Base-by-base conservation (phyloP, 2,113 vertebrate species). In the Aldabrachelys gigantea region DNA sequence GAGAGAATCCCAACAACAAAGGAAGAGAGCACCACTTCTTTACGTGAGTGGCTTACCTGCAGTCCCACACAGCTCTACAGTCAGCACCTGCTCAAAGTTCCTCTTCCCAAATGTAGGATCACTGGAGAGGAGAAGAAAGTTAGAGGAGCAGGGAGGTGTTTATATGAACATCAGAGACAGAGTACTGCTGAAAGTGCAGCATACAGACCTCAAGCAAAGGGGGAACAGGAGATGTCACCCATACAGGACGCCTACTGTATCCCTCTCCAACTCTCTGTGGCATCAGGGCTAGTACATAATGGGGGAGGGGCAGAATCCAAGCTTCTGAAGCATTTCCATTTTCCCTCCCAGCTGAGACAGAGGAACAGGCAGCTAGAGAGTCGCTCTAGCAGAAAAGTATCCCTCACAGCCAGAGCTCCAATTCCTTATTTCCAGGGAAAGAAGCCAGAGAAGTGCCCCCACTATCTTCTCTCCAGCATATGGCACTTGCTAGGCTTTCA, bases 21-120 rank as follows among this genome's bases (percentile, higher is more conserved):
- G 11, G 38, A 50, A 56, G 49, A 3, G 57, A 50, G 31, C n/a
- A 84, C 31, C 21, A 44, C 6, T 22, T 4, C 80, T 89, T 50
- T 82, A 19, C 44, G 91, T 69, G 21, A 24, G 47, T 6, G 2
- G 82, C 97, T 98, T 98, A 99, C 99, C 99, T 99, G 99, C 99
- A 3, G 99, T 99, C 96, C 99, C 99, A 90, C 99, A 99, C 84
- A 99, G 98, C 94, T 99, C 99, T 98, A 99, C 99, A 0, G 98
- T 98, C 96, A 99, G 98, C 85, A 98, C 98, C 91, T 99, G 98
- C 98, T 99, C 99, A 69, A 99, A 99, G 92, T 97, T 98, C 97
- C 99, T 99, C 98, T 98, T 99, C 95, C 97, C 98, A 94, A 98
- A 98, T 29, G 97, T 2, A 31, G 98, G 53, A 80, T 98, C 97